Evolutionary conservation across 2,797 vertebrate genomes (phyloP), one percentile per base, ranked within the genome.

Genomic region (Falco peregrinus): DNA sequence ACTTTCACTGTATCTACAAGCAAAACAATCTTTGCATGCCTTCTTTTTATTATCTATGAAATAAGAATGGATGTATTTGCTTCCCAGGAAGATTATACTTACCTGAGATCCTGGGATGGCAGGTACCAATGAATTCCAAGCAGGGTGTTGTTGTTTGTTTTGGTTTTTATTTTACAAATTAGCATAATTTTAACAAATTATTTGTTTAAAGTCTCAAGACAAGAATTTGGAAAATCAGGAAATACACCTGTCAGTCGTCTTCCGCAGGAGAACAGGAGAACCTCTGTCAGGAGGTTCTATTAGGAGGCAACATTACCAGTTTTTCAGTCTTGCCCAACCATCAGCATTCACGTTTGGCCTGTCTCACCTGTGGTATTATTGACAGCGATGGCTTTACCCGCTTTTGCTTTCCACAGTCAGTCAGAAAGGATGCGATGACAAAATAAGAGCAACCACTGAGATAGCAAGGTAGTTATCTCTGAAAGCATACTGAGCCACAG

Each of bases 391-490:
- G 39, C 39, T 90, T 92, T 65, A 69, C 74, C 13, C 28, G 13
- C 70, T 86, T 90, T 67, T 0, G 0, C 51, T 95, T 93, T 83
- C 67, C 87, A 90, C 50, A 57, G 57, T 33, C 61, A 59, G 59
- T 64, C 77, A 90, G 93, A 85, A 96, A 90, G 91, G 57, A 83
- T 86, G 60, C 64, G 78, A 90, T 95, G 87, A 91, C 89, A 96
- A 95, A 95, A 95, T 94, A 84, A 95, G 82, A 91, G 92, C 84
- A 89, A 75, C 69, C 84, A 89, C 28, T 5, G 9, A 91, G 80
- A 84, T 8, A 91, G 84, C 79, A 93, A 54, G 67, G 53, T 96
- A 95, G 92, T 95, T 96, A 96, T 95, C 64, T 93, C 80, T 93
- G 87, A 90, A 93, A 96, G 78, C 65, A 71, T 29, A 64, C 33